Percentiles rank a stretch among this genome's conserved stretches.
These are phyloP conservation scores for Watsonalla binaria DNA, from an alignment of 2,888 invertebrate genomes.

Conservation along the genomic window DNA sequence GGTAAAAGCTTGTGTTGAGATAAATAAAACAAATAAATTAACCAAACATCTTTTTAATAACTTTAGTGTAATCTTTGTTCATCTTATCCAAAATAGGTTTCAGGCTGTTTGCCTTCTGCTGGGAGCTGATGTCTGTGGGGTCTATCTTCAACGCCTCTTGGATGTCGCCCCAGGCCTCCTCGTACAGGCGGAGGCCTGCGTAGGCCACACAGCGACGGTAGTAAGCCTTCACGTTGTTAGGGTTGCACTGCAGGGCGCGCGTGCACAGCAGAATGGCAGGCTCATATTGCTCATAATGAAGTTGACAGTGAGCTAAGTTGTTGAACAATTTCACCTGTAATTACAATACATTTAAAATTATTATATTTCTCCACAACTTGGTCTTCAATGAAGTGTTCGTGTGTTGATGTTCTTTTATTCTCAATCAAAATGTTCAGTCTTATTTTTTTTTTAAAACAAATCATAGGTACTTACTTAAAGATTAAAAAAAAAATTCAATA, in stretches of 20 bases:
- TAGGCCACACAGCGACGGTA: constrained; percentile 91
- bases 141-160: constrained; percentile 77
- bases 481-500: too few relatives aligned
- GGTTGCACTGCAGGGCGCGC: constrained; percentile 86
- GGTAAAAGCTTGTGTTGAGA: too few relatives aligned
- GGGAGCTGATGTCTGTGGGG: constrained; percentile 82
- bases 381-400: too few relatives aligned
- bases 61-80: constrained; percentile 77
- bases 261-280: constrained; percentile 85
- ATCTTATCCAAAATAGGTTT: constrained; percentile 78
- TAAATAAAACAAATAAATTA: constrained; percentile 13
- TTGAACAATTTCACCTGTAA: constrained; percentile 83
- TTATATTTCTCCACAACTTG: too few relatives aligned
- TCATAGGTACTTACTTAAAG: too few relatives aligned
- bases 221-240: constrained; percentile 90
- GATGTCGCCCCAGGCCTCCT: constrained; percentile 81
- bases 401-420: too few relatives aligned
- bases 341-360: neutral
- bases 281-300: constrained; percentile 82
- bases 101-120: constrained; percentile 77
- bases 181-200: constrained; percentile 80
- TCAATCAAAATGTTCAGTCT: too few relatives aligned
- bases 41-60: constrained; percentile 79
- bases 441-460: too few relatives aligned
- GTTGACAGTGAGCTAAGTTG: constrained; percentile 90